These are phyloP conservation scores for Erpetoichthys calabaricus DNA, from an alignment of 2,797 vertebrate genomes.

Conservation along the genomic window DNA sequence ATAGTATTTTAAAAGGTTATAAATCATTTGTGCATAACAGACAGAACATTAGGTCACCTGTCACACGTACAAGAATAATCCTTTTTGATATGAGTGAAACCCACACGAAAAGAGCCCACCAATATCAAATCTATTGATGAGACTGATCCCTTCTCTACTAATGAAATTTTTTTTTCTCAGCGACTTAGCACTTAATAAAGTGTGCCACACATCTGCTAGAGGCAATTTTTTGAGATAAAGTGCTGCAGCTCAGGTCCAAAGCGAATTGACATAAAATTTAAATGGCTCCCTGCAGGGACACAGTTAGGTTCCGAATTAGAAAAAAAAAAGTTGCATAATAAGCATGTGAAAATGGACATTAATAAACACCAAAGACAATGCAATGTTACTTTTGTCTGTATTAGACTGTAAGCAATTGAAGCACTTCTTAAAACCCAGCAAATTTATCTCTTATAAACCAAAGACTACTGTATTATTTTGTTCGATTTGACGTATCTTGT, in stretches of 20 bases:
- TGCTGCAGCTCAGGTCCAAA: conserved; percentile 46
- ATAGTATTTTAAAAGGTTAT: conserved; percentile 68
- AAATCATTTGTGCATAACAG: conserved; percentile 66
- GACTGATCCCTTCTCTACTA: conserved; percentile 60
- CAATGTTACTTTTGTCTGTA: too few relatives aligned
- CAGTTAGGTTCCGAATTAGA: conserved; percentile 56
- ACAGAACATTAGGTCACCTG: conserved; percentile 68
- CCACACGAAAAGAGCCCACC: conserved; percentile 64
- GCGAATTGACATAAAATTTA: conserved; percentile 56
- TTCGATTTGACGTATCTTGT: too few relatives aligned
- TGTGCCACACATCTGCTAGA: conserved; percentile 61
- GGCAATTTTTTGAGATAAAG: conserved; percentile 54
- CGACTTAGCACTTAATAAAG: conserved; percentile 63
- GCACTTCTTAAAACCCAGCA: too few relatives aligned
- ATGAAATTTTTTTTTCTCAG: conserved; percentile 77
- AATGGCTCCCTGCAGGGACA: conserved; percentile 44
- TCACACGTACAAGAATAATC: conserved; percentile 76
- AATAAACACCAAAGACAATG: conserved; percentile 37
- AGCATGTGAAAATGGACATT: conserved; percentile 50
- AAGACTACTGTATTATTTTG: too few relatives aligned
- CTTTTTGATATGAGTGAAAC: conserved; percentile 66
- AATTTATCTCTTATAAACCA: too few relatives aligned
- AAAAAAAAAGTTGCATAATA: conserved; percentile 54
- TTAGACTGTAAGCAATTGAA: too few relatives aligned
- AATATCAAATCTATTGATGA: conserved; percentile 55